These are phyloP conservation scores for Ectropis crepuscularia DNA, from an alignment of 2,888 invertebrate species.

Conservation along the genomic window DNA sequence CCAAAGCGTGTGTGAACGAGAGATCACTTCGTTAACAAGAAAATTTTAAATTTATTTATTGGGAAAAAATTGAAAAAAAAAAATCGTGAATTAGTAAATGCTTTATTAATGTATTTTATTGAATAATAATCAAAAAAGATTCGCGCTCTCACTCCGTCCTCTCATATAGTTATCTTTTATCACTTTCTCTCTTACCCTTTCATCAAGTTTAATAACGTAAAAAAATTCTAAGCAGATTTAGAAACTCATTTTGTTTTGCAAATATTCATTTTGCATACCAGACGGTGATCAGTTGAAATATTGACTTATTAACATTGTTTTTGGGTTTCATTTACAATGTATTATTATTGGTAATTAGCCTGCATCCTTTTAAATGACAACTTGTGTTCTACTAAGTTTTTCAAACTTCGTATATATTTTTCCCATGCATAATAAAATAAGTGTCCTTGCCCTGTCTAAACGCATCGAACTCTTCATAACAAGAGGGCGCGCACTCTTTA, in stretches of 20 bases:
- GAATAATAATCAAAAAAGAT: slow-evolving; percentile 14
- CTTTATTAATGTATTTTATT: slow-evolving; percentile 19
- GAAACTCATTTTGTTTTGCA: slow-evolving; percentile 7
- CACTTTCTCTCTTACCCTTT: slow-evolving; percentile 27
- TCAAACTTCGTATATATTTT: too few species aligned
- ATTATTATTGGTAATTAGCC: too few species aligned
- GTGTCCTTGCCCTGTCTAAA: too few species aligned
- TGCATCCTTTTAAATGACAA: too few species aligned
- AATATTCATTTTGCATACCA: not conserved
- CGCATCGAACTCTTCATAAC: too few species aligned
- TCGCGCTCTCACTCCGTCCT: slow-evolving; percentile 18
- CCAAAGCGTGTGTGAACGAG: too few species aligned
- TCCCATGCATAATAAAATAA: too few species aligned
- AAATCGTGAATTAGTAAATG: slow-evolving; percentile 14
- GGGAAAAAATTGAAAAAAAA: slow-evolving; percentile 1
- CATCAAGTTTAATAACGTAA: slow-evolving; percentile 25
- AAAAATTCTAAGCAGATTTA: slow-evolving; percentile 25
- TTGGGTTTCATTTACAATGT: not conserved
- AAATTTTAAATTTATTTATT: not conserved
- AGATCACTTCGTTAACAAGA: too few species aligned
- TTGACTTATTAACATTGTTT: not conserved
- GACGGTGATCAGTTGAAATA: slow-evolving; percentile 17
- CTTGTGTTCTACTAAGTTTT: too few species aligned
- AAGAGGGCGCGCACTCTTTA: too few species aligned
- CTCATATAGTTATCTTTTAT: slow-evolving; percentile 12